phyloP scores from a whole-genome alignment of 1,140 invertebrate species.

The Coptotermes formosanus region DNA sequence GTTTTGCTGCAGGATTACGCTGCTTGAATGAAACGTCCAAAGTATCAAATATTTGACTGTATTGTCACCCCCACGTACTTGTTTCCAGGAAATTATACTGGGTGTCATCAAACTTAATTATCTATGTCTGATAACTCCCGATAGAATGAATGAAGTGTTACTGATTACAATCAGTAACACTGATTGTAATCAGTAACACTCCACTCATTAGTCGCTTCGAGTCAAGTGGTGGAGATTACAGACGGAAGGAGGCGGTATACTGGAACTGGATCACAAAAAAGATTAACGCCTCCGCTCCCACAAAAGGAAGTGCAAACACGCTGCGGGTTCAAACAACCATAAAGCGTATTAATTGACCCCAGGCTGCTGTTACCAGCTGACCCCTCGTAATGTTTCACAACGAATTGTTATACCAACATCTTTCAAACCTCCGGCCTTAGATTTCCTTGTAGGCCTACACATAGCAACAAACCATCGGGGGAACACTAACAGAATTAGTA shows the following conservation, averaged over 20 bases:
- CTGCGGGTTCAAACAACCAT: not conserved
- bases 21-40: too few species aligned
- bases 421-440: too few species aligned
- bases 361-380: not conserved
- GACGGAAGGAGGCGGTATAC: not conserved
- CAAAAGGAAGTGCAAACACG: not conserved
- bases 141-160: too few species aligned
- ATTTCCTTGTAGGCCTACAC: too few species aligned
- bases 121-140: too few species aligned
- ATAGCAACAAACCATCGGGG: too few species aligned
- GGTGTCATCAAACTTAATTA: not conserved
- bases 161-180: not conserved
- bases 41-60: too few species aligned
- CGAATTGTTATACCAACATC: not conserved
- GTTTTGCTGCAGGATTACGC: too few species aligned
- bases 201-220: not conserved
- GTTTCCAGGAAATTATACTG: not conserved
- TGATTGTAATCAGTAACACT: not conserved
- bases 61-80: too few species aligned
- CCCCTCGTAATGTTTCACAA: not conserved
- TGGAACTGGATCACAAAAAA: conserved; percentile 32
- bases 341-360: not conserved
- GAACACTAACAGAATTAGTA: too few species aligned
- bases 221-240: not conserved
- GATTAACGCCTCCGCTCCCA: not conserved